Base-by-base conservation (phyloP, 2,797 vertebrate species). In the Melanotaenia trifasciata region DNA sequence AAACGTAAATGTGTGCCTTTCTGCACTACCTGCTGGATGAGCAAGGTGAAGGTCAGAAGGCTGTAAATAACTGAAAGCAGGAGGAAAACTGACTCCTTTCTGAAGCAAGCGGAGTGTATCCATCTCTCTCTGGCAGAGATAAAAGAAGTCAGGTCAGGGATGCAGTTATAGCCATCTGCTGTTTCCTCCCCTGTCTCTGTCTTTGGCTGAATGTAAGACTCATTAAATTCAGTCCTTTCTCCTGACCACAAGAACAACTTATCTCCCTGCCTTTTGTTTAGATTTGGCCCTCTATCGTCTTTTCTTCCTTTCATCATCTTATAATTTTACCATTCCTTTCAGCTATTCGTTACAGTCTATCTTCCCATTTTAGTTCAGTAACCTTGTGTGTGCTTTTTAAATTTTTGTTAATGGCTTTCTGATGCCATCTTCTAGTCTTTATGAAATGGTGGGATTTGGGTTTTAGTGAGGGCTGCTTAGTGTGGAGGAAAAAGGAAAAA, bases 91-190 rank as follows among this genome's bases (percentile, higher is more conserved):
- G 58, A 62, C 62, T 69, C 16, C 56, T 47, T 53, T 70, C 67
- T 38, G 1, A 56, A 54, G 43, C 35, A 65, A 58, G 38, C 50
- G 77, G 60, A 76, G 13, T 40, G 22, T 22, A 59, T 72, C 57
- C 67, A 68, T 59, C 64, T 85, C 67, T 74, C 71, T 79, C n/a
- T 62, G 67, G 70, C 65, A 60, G 68, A 72, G 76, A 83, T 84
- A 77, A 88, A 81, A 78, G 78, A 70, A 70, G 33, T 40, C 11
- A 20, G 66, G 32, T 72, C 69, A 78, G 64, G 72, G 71, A 87
- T 83, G 78, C 69, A 79, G 76, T 81, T 79, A 82, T 72, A 70
- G 64, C 78, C 67, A 63, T 72, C 69, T 60, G 61, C 65, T 38
- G 43, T 40, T 73, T 61, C 53, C 7, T 16, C 30, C 43, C 47